Evolutionary conservation across 2,888 invertebrate genomes (phyloP).

Genomic region (Sarcophaga rosellei): DNA sequence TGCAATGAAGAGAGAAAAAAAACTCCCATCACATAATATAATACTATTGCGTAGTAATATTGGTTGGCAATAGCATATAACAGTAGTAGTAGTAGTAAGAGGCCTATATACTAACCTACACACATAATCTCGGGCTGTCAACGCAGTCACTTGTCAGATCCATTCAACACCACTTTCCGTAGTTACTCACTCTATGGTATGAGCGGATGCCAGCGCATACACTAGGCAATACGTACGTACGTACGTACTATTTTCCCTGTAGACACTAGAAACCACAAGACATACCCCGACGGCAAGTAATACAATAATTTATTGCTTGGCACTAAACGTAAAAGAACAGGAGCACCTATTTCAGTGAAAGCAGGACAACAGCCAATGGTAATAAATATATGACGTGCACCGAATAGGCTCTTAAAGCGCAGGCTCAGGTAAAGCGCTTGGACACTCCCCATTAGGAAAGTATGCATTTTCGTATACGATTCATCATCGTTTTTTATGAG

Average conservation of each 20-base stretch:
- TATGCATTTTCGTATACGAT: conserved; percentile 48
- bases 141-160: conserved; percentile 9
- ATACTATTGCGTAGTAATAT: conserved; percentile 23
- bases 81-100: conserved; percentile 5
- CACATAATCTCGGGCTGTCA: not conserved
- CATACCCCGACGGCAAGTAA: conserved; percentile 59
- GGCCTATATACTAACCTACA: not conserved
- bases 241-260: not conserved
- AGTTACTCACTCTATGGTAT: not conserved
- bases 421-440: conserved; percentile 62
- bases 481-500: conserved; percentile 46
- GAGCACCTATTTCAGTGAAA: conserved; percentile 59
- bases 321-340: not conserved
- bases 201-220: conserved; percentile 25
- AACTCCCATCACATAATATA: not conserved
- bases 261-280: not conserved
- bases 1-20: conserved; percentile 7
- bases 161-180: conserved; percentile 19
- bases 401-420: conserved; percentile 64
- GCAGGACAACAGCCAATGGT: conserved; percentile 63
- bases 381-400: conserved; percentile 49
- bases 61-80: not conserved
- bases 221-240: not conserved
- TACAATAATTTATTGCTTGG: not conserved
- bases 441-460: conserved; percentile 56